Conservation (phyloP, 1,140 invertebrate species). For the Musca domestica region DNA sequence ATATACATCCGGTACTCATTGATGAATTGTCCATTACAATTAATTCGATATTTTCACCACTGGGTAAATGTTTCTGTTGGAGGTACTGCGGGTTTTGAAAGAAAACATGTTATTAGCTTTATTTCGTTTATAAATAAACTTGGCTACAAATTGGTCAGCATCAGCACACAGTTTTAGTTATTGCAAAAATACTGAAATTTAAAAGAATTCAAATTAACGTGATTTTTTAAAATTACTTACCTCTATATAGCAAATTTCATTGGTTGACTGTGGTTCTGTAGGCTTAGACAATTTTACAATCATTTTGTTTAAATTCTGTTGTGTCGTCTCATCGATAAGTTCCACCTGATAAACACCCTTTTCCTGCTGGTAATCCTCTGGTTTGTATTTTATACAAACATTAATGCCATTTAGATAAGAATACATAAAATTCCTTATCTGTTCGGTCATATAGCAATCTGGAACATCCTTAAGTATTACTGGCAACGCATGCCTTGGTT, state of each 20-base stretch:
- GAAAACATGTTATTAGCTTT: no score
- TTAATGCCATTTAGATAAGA: conserved; percentile 25
- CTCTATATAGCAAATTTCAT: conserved; percentile 32
- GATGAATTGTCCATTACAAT: conserved; percentile 44
- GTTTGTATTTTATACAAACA: conserved; percentile 36
- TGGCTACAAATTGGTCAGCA: no score
- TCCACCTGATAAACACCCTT: conserved; percentile 33
- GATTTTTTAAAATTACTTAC: neutral
- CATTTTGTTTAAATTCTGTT: conserved; percentile 40
- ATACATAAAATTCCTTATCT: conserved; percentile 36
- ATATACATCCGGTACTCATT: conserved; percentile 35
- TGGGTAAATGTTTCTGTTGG: conserved; percentile 29
- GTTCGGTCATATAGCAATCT: conserved; percentile 30
- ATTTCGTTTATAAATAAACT: no score
- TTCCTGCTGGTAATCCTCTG: conserved; percentile 24
- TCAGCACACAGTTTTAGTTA: no score
- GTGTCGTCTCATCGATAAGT: conserved; percentile 30
- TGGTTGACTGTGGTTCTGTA: conserved; percentile 28
- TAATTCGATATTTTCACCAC: conserved; percentile 36
- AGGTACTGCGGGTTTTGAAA: conserved; percentile 32
- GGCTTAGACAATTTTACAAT: conserved; percentile 33
- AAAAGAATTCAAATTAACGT: neutral
- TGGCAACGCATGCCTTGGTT: conserved; percentile 37
- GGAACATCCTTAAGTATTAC: conserved; percentile 40
- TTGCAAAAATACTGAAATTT: neutral